phyloP scores from a whole-genome alignment of 2,113 vertebrate genomes.

The Pongo abelii region DNA sequence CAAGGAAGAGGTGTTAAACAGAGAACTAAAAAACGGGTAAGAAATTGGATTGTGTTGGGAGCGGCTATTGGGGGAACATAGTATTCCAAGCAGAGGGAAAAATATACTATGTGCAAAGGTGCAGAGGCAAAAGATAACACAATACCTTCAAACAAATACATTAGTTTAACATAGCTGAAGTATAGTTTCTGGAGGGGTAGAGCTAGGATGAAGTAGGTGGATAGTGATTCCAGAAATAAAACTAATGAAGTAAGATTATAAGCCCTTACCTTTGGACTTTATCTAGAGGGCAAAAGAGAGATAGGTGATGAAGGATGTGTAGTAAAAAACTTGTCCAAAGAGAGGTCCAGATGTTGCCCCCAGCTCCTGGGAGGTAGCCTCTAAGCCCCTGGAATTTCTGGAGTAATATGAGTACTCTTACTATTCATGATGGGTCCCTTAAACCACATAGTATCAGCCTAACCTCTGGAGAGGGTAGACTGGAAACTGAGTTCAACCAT shows the following conservation, averaged over 20 bases:
- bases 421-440: background rate
- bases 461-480: background rate
- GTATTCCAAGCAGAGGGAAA: background rate
- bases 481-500: background rate
- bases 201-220: background rate
- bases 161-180: background rate
- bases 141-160: background rate
- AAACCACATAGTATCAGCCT: background rate
- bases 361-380: background rate
- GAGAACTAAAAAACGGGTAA: background rate
- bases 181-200: background rate
- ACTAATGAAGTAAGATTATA: background rate
- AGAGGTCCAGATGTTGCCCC: background rate
- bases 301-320: background rate
- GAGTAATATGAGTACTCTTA: background rate
- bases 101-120: background rate
- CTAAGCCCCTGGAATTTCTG: conserved; percentile 7
- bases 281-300: conserved; percentile 18
- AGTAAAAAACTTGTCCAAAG: conserved; percentile 4
- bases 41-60: background rate
- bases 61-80: background rate
- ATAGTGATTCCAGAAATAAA: background rate
- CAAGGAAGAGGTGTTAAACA: background rate
- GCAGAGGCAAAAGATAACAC: background rate
- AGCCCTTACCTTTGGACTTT: conserved; percentile 10